These are phyloP conservation scores for Eucera pruinosa DNA, from an alignment of 2,888 invertebrate species.

Conservation along the genomic window DNA sequence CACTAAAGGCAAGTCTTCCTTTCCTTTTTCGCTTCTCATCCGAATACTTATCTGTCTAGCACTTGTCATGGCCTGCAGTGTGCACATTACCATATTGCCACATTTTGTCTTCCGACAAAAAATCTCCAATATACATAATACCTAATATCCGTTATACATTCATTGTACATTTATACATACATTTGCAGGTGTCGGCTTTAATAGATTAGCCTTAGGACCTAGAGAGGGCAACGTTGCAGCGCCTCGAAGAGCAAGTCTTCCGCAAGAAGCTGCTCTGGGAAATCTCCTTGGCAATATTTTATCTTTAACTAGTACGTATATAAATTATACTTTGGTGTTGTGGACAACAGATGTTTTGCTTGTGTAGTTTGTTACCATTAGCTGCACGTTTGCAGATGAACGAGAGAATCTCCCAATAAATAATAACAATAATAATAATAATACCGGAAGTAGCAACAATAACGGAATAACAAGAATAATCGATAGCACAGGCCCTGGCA, in stretches of 20 bases:
- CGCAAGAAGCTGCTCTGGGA: slow-evolving; percentile 77
- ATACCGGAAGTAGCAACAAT: slow-evolving; percentile 74
- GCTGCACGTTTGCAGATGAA: slow-evolving; percentile 69
- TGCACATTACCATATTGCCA: too few species aligned
- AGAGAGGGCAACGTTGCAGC: slow-evolving; percentile 73
- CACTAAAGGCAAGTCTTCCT: too few species aligned
- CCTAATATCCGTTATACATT: too few species aligned
- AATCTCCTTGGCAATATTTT: slow-evolving; percentile 74
- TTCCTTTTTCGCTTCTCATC: too few species aligned
- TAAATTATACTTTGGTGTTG: neutral
- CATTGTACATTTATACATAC: too few species aligned
- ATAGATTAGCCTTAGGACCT: slow-evolving; percentile 75
- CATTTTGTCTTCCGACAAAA: too few species aligned
- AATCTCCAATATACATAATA: too few species aligned
- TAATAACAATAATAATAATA: slow-evolving; percentile 73
- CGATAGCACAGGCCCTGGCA: slow-evolving; percentile 68
- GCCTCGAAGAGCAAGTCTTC: slow-evolving; percentile 79
- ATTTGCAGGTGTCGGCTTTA: slow-evolving; percentile 71
- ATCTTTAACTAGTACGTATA: slow-evolving; percentile 70
- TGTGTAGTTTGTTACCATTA: slow-evolving; percentile 3
- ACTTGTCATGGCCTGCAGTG: too few species aligned
- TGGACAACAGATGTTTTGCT: neutral
- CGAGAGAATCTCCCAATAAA: slow-evolving; percentile 77
- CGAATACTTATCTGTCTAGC: too few species aligned
- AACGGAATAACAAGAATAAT: slow-evolving; percentile 70